A percentile compares a stretch with the other conserved stretches of the same genome.
phyloP scores from a whole-genome alignment of 92 coral and sea anemone genomes.

The Palythoa heliodiscus region DNA sequence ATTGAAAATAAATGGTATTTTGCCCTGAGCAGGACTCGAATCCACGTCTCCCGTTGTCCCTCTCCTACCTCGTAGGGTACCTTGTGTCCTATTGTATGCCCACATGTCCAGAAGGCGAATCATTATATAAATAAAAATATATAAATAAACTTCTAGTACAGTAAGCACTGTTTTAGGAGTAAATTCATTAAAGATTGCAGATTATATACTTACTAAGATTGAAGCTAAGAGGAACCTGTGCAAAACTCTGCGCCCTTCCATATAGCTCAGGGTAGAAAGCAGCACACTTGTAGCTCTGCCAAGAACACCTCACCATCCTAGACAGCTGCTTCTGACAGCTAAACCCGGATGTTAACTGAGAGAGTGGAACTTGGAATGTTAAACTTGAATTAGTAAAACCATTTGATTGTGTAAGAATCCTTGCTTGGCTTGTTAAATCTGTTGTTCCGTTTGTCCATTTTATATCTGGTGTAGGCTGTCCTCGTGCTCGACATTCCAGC shows the following conservation, averaged over 20 bases:
- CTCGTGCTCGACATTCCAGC: slow-evolving; percentile 23
- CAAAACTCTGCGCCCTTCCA: background rate
- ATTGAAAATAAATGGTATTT: no score
- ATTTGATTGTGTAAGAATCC: background rate
- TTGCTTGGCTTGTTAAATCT: background rate
- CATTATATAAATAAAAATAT: background rate
- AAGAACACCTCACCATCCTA: background rate
- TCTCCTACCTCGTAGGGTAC: no score
- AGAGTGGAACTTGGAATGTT: background rate
- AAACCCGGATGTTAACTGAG: background rate
- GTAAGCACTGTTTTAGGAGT: no score
- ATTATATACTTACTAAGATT: background rate
- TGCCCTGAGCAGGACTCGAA: no score
- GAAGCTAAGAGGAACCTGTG: background rate
- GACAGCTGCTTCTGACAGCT: background rate
- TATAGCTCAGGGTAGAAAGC: background rate
- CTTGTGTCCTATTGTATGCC: no score
- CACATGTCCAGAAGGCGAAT: no score
- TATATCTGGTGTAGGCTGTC: slow-evolving; percentile 11
- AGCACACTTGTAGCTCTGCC: background rate
- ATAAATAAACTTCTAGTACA: background rate
- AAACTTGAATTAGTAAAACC: background rate
- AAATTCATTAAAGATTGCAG: background rate
- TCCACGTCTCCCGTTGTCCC: no score
- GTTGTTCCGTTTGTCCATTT: slow-evolving; percentile 5